A percentile compares a stretch with the other conserved stretches of the same genome.
Conservation (phyloP, 2,888 invertebrate genomes). For the Xestia c-nigrum region DNA sequence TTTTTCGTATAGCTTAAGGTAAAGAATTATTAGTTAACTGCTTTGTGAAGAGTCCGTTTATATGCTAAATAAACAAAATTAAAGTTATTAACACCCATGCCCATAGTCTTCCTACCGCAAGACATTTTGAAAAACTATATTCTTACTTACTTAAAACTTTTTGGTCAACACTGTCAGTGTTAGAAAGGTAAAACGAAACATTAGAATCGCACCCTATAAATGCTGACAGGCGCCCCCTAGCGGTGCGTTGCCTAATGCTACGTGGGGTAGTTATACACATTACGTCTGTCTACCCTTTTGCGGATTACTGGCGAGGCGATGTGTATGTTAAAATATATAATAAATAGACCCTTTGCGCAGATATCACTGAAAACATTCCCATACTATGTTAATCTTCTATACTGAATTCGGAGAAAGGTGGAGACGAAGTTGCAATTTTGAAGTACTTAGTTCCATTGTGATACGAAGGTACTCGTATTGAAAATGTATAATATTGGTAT, state of each 20-base stretch:
- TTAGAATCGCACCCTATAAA: slow-evolving; percentile 23
- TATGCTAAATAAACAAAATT: too few species aligned
- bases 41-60: too few species aligned
- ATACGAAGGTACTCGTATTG: neutral
- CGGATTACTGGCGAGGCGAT: slow-evolving; percentile 49
- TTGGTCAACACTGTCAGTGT: neutral
- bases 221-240: slow-evolving; percentile 48
- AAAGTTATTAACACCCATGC: neutral
- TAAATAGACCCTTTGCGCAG: slow-evolving; percentile 46
- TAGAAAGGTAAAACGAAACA: slow-evolving; percentile 4
- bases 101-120: neutral
- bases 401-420: neutral
- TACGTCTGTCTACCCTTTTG: slow-evolving; percentile 47
- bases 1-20: too few species aligned
- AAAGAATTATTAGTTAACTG: too few species aligned
- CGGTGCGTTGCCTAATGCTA: slow-evolving; percentile 19
- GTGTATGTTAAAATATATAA: slow-evolving; percentile 53
- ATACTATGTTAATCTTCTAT: neutral
- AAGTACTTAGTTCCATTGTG: neutral
- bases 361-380: slow-evolving; percentile 39
- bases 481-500: too few species aligned
- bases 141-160: neutral
- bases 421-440: neutral
- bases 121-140: neutral
- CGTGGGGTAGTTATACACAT: slow-evolving; percentile 23